Conservation (phyloP, 2,888 invertebrate species). For the Serripes groenlandicus region DNA sequence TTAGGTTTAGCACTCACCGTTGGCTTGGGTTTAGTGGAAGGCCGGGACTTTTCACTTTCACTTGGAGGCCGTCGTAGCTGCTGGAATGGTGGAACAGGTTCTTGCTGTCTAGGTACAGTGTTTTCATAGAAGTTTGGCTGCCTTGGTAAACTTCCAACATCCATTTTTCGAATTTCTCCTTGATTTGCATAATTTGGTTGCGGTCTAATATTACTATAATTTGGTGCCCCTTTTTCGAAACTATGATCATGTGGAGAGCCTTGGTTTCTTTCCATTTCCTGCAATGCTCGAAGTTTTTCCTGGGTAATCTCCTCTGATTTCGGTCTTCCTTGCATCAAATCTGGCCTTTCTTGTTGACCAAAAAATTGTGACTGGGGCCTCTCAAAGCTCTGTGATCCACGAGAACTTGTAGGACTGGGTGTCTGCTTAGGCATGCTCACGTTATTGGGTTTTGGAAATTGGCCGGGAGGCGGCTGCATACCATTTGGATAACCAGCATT, state of each 20-base stretch:
- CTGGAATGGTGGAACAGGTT: slow-evolving; percentile 79
- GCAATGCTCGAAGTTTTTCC: slow-evolving; percentile 80
- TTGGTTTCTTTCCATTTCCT: slow-evolving; percentile 76
- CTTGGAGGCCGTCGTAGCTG: slow-evolving; percentile 72
- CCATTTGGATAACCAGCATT: slow-evolving; percentile 54
- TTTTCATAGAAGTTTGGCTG: slow-evolving; percentile 83
- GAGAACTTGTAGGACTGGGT: slow-evolving; percentile 38
- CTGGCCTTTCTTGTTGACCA: slow-evolving; percentile 71
- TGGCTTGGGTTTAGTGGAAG: slow-evolving; percentile 70
- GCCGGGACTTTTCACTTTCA: slow-evolving; percentile 65
- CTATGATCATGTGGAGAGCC: slow-evolving; percentile 72
- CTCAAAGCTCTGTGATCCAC: slow-evolving; percentile 72
- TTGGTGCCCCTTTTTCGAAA: slow-evolving; percentile 71
- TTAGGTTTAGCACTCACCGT: slow-evolving; percentile 75
- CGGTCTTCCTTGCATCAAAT: slow-evolving; percentile 72
- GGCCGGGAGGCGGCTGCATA: slow-evolving; percentile 55
- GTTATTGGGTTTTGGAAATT: slow-evolving; percentile 28
- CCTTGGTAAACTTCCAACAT: slow-evolving; percentile 76
- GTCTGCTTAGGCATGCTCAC: slow-evolving; percentile 22
- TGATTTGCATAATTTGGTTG: slow-evolving; percentile 77
- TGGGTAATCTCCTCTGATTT: slow-evolving; percentile 79
- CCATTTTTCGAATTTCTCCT: slow-evolving; percentile 83
- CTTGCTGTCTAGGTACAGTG: slow-evolving; percentile 76
- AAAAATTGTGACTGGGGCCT: slow-evolving; percentile 81
- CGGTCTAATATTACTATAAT: slow-evolving; percentile 74